Evolutionary conservation across 2,888 invertebrate genomes (phyloP).

Genomic region (Idaea aversata): DNA sequence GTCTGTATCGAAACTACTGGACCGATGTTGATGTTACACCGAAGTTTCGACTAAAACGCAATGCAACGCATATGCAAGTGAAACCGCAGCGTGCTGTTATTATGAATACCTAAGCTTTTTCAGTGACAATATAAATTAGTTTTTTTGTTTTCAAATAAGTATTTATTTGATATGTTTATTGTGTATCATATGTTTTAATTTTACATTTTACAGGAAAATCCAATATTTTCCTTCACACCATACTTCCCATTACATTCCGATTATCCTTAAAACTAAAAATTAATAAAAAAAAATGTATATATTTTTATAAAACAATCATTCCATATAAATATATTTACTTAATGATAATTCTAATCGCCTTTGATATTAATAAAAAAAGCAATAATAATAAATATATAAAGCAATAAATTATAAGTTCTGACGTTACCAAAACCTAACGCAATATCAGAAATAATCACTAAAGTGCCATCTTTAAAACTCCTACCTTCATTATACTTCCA

Average conservation of each 20-base stretch:
- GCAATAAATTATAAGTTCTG: slow-evolving; percentile 9
- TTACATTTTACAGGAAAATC: slow-evolving; percentile 15
- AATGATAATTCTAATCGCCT: slow-evolving; percentile 12
- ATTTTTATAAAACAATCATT: slow-evolving; percentile 22
- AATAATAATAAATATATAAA: slow-evolving; percentile 8
- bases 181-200: slow-evolving; percentile 2
- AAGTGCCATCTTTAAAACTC: background rate
- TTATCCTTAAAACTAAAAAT: slow-evolving; percentile 7
- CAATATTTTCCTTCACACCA: slow-evolving; percentile 10
- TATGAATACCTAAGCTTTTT: too few species aligned
- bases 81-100: too few species aligned
- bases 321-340: slow-evolving; percentile 14
- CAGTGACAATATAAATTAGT: too few species aligned
- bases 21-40: too few species aligned
- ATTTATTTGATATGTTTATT: background rate
- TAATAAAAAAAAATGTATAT: slow-evolving; percentile 15
- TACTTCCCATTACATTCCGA: slow-evolving; percentile 20
- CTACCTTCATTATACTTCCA: slow-evolving; percentile 1
- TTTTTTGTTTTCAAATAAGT: too few species aligned
- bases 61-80: too few species aligned
- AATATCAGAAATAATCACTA: background rate
- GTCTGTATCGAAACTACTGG: too few species aligned
- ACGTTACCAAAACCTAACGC: background rate
- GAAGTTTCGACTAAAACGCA: too few species aligned
- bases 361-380: slow-evolving; percentile 11